These are phyloP conservation scores for Leucopternis melanops DNA, from an alignment of 2,113 vertebrate species.

Conservation along the genomic window DNA sequence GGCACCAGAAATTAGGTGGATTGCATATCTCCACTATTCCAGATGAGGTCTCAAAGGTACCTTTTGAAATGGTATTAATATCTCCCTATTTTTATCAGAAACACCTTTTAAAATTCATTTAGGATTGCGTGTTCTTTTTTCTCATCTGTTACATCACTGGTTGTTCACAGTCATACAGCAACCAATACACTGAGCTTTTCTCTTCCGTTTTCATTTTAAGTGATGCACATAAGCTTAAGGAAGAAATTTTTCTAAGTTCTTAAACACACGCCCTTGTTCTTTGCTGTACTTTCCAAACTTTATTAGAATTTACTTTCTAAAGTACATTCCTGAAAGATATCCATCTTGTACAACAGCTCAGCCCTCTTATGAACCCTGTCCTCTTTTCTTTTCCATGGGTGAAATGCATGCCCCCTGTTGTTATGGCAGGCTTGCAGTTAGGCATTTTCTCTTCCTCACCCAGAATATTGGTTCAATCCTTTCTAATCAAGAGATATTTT, in stretches of 20 bases:
- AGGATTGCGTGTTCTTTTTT: neutral
- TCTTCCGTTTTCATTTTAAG: neutral
- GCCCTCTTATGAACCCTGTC: neutral
- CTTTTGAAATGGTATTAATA: neutral
- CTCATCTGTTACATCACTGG: neutral
- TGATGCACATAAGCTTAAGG: neutral
- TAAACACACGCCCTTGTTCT: neutral
- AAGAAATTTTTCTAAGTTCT: neutral
- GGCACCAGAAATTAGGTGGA: neutral
- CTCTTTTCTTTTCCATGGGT: neutral
- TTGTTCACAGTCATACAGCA: accelerated
- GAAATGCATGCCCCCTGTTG: neutral
- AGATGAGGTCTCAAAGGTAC: neutral
- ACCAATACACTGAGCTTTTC: neutral
- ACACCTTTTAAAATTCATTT: neutral
- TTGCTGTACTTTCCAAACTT: neutral
- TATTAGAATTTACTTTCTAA: neutral
- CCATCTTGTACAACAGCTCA: neutral
- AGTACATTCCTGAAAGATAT: neutral
- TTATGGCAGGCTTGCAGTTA: neutral
- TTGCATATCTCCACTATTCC: neutral
- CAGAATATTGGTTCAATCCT: neutral
- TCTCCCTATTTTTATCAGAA: neutral
- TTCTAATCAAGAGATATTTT: neutral
- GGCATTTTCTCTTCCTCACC: neutral